Base-by-base conservation (phyloP, 2,888 invertebrate species). In the Noctuana brunneofusca region DNA sequence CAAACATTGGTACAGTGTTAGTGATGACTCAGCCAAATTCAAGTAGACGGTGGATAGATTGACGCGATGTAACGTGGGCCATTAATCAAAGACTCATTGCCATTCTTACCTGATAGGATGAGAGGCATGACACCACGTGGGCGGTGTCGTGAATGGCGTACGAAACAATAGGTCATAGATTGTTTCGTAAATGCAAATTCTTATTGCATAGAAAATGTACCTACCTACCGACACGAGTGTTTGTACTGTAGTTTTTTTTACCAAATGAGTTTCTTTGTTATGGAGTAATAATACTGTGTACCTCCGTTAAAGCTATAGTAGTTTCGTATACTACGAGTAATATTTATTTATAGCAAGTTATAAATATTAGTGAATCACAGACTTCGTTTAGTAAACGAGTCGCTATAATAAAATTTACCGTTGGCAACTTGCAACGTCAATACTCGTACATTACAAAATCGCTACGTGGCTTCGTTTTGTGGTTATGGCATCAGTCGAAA, bases 41-140 rank as follows among this genome's bases (percentile, higher is more conserved):
- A 53, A 50, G 55, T 63, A 64, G 53, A 66, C 41, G 43, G 58
- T 59, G 67, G 70, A 72, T 68, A 66, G 69, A 72, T 71, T 68
- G 71, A 74, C 68, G 69, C 66, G 66, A 70, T 67, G 66, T 66
- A 65, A 38, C 57, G 53, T 62, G 55, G 62, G 66, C 66, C 68
- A 80, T 82, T 75, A 82, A 81, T 84, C 80, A 81, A 65, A 56
- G 64, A 67, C 74, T 76, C 74, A 74, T 77, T 80, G 74, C 74
- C 69, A 76, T 79, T 79, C 72, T 75, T 73, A 74, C 74, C 69
- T 71, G 73, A 69, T 73, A 67, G 69, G 78, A 76, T 75, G 80
- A 79, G 72, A 65, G 64, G 64, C 64, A 54, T 78, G 75, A 75
- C 69, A 71, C 67, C 64, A 65, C 68, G 79, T 78, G 74, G 85